phyloP scores from a whole-genome alignment of 2,797 vertebrate genomes.

The Megalops cyprinoides region DNA sequence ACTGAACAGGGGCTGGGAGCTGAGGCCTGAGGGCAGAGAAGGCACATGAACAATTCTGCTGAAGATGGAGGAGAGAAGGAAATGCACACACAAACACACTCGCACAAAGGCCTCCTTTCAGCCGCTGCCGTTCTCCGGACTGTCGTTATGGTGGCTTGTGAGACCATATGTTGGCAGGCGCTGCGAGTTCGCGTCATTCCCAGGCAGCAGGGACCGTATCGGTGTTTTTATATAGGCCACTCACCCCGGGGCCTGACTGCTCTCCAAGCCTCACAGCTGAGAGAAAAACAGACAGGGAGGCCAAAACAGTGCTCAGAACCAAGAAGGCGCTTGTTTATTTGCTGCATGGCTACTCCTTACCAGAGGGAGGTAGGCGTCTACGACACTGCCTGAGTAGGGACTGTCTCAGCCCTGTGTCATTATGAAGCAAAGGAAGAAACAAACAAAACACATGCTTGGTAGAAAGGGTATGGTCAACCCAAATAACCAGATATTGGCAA shows the following conservation, averaged over 20 bases:
- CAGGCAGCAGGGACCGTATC: slow-evolving; percentile 7
- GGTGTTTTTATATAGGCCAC: slow-evolving; percentile 23
- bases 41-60: slow-evolving; percentile 49
- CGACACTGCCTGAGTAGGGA: neutral
- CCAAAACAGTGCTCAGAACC: slow-evolving; percentile 27
- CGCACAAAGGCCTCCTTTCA: slow-evolving; percentile 31
- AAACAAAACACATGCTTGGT: neutral
- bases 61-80: slow-evolving; percentile 39
- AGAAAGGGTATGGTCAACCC: slow-evolving; percentile 15
- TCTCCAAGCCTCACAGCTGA: slow-evolving; percentile 20
- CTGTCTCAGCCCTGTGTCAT: slow-evolving; percentile 31
- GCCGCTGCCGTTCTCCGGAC: neutral
- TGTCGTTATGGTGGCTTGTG: slow-evolving; percentile 24
- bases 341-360: slow-evolving; percentile 31
- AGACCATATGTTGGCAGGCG: slow-evolving; percentile 2
- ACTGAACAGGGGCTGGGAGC: slow-evolving; percentile 52
- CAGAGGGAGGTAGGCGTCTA: neutral
- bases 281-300: slow-evolving; percentile 22
- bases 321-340: slow-evolving; percentile 31
- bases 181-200: slow-evolving; percentile 18
- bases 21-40: slow-evolving; percentile 53
- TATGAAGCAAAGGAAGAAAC: slow-evolving; percentile 38
- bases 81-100: slow-evolving; percentile 31
- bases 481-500: neutral
- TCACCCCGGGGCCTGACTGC: slow-evolving; percentile 29